Conservation (phyloP, 2,113 vertebrate genomes). For the Tautogolabrus adspersus region DNA sequence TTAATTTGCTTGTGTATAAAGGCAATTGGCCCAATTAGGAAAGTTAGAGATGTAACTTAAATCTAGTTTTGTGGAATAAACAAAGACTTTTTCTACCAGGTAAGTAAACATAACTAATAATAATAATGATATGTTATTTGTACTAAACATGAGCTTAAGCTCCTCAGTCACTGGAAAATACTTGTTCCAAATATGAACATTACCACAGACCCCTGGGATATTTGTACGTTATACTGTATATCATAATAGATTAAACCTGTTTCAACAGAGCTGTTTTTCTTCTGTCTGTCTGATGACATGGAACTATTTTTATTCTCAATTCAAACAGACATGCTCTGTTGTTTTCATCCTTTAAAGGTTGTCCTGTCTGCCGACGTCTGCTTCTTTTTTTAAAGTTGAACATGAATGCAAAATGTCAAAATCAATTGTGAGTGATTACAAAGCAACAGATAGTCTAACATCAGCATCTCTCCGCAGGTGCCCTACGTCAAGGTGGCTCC, state of each 20-base stretch:
- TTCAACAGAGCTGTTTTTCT: slow-evolving; percentile 34
- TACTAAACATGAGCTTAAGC: slow-evolving; percentile 25
- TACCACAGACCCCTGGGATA: slow-evolving; percentile 42
- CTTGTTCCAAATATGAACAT: slow-evolving; percentile 46
- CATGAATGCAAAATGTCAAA: slow-evolving; percentile 1
- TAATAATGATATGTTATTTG: slow-evolving; percentile 17
- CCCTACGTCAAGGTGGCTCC: slow-evolving; percentile 98
- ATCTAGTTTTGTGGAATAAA: neutral
- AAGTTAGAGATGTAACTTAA: neutral
- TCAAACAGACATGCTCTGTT: neutral
- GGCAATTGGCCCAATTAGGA: neutral
- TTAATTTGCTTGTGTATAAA: neutral
- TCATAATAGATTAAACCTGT: slow-evolving; percentile 48
- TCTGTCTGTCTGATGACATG: slow-evolving; percentile 36
- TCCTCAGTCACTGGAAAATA: slow-evolving; percentile 41
- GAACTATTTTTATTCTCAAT: slow-evolving; percentile 40
- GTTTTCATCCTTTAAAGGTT: neutral
- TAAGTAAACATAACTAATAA: neutral
- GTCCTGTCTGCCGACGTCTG: slow-evolving; percentile 8
- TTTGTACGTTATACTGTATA: slow-evolving; percentile 28
- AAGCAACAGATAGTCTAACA: slow-evolving; percentile 23
- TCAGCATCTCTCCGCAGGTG: slow-evolving; percentile 83
- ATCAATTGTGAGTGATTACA: slow-evolving; percentile 1
- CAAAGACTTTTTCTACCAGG: neutral
- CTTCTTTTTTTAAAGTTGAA: slow-evolving; percentile 25